Percentiles rank a stretch among this genome's conserved stretches.
phyloP scores from a whole-genome alignment of 2,888 invertebrate species.

The Yponomeuta plumbellus region DNA sequence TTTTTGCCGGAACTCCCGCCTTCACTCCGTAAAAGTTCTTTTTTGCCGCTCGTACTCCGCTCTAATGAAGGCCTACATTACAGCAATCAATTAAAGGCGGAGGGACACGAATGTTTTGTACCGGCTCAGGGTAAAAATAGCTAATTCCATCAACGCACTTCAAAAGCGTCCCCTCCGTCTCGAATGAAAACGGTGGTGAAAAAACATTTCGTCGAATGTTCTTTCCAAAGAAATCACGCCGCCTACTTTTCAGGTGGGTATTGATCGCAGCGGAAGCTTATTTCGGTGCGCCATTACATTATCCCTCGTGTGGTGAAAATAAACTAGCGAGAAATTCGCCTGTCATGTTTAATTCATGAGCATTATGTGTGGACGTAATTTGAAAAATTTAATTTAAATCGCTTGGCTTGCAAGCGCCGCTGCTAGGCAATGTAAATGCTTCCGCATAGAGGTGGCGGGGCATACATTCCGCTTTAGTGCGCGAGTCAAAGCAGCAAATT shows the following conservation, averaged over 20 bases:
- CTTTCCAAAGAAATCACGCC: constrained; percentile 5
- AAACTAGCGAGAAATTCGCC: neutral
- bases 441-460: constrained; percentile 20
- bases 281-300: neutral
- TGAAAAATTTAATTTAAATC: constrained; percentile 19
- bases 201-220: constrained; percentile 11
- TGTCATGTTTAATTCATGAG: constrained; percentile 13
- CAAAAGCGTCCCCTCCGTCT: constrained; percentile 21
- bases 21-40: constrained; percentile 62
- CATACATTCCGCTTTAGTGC: constrained; percentile 21
- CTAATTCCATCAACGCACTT: constrained; percentile 60
- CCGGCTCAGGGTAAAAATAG: constrained; percentile 40
- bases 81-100: constrained; percentile 67
- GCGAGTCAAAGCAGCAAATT: constrained; percentile 25
- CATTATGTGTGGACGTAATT: constrained; percentile 12
- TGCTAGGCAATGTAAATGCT: constrained; percentile 25
- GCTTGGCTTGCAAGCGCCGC: constrained; percentile 12
- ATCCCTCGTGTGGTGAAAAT: neutral
- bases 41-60: constrained; percentile 45
- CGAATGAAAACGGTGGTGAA: neutral
- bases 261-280: constrained; percentile 6
- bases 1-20: constrained; percentile 55
- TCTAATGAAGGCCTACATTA: constrained; percentile 63
- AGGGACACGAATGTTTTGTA: constrained; percentile 66
- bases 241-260: neutral